phyloP scores from a whole-genome alignment of 1,140 invertebrate species.

The Apis cerana region DNA sequence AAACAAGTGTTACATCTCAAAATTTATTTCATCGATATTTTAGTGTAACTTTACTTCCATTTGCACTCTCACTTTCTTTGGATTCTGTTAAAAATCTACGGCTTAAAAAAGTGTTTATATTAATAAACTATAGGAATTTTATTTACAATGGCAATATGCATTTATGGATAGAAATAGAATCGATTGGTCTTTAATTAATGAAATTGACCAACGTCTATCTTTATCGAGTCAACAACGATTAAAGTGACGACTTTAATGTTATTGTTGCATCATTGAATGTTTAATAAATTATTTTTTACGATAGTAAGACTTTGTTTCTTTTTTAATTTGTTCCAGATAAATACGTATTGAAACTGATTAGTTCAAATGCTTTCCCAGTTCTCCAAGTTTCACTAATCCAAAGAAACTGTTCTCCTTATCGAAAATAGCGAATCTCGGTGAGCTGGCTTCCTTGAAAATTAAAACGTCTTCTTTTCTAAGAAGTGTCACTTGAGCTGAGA shows the following conservation, averaged over 20 bases:
- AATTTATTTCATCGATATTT: slow-evolving; percentile 17
- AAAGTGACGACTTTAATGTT: background rate
- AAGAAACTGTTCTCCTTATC: slow-evolving; percentile 90
- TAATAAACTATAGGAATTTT: slow-evolving; percentile 24
- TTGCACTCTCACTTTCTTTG: slow-evolving; percentile 30
- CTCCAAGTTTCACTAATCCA: slow-evolving; percentile 88
- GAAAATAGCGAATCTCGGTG: slow-evolving; percentile 86
- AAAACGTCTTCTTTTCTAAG: slow-evolving; percentile 85
- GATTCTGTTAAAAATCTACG: slow-evolving; percentile 14
- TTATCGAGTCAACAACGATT: background rate
- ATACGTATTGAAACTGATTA: background rate
- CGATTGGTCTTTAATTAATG: background rate
- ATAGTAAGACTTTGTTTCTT: background rate
- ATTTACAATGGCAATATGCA: slow-evolving; percentile 2
- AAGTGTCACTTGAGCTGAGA: slow-evolving; percentile 86
- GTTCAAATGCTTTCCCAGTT: slow-evolving; percentile 63
- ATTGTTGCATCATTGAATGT: background rate
- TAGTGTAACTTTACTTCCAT: background rate
- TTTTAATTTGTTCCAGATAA: background rate
- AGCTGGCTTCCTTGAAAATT: slow-evolving; percentile 85
- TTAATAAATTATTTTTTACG: slow-evolving; percentile 14
- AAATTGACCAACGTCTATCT: background rate
- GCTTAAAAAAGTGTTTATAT: slow-evolving; percentile 18
- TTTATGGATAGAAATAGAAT: background rate
- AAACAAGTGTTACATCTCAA: background rate